A percentile compares a stretch with the other conserved stretches of the same genome.
These are phyloP conservation scores for Argya squamiceps DNA, from an alignment of 2,797 vertebrate genomes.

Conservation along the genomic window DNA sequence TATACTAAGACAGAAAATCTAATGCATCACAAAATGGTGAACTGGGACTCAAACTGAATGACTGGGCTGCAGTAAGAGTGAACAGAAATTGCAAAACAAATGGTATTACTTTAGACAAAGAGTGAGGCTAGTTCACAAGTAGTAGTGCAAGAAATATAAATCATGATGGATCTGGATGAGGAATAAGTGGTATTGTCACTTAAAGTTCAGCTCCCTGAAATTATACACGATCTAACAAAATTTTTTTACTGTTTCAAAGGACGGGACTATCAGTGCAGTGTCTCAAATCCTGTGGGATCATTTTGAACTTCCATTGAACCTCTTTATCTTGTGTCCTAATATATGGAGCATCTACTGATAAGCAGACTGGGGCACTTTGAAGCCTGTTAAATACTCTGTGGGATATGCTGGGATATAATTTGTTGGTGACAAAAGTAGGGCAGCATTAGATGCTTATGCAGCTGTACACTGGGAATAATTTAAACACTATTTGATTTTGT, in stretches of 20 bases:
- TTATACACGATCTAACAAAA: not conserved
- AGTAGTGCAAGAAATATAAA: not conserved
- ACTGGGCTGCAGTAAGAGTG: not conserved
- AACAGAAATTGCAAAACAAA: not conserved
- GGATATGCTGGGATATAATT: not conserved
- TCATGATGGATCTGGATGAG: not conserved
- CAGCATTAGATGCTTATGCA: not conserved
- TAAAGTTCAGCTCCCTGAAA: not conserved
- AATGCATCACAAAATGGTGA: not conserved
- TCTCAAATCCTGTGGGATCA: not conserved
- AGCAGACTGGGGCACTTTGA: not conserved
- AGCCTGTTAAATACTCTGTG: not conserved
- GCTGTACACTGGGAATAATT: not conserved
- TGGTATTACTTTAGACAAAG: not conserved
- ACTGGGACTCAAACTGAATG: not conserved
- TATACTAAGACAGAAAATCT: not conserved
- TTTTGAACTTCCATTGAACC: not conserved
- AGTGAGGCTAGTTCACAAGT: not conserved
- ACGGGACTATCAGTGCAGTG: accelerated
- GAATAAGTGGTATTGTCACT: not conserved
- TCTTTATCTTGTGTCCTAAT: not conserved
- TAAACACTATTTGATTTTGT: not conserved
- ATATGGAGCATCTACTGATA: not conserved
- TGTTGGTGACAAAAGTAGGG: not conserved
- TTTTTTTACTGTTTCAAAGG: not conserved